Percentiles rank a stretch among this genome's conserved stretches.
phyloP scores from a whole-genome alignment of 2,888 invertebrate species.

The Drosophila mercatorum region DNA sequence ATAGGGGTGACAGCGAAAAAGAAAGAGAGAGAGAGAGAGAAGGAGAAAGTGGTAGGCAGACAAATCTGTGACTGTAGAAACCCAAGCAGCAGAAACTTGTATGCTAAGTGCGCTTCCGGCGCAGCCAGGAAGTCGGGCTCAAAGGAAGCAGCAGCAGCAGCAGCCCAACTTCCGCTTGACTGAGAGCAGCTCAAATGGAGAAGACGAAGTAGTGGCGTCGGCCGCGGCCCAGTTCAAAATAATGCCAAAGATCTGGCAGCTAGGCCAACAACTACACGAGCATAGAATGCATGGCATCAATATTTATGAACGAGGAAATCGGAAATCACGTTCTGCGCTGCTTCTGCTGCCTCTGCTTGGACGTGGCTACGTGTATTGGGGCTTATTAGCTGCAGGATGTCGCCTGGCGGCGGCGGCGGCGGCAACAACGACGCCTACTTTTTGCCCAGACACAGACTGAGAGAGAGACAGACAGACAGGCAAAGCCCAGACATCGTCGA shows the following conservation, averaged over 20 bases:
- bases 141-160: slow-evolving; percentile 59
- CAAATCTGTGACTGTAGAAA: slow-evolving; percentile 57
- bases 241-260: slow-evolving; percentile 24
- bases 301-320: slow-evolving; percentile 77
- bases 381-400: slow-evolving; percentile 75
- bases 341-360: slow-evolving; percentile 14
- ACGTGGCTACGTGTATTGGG: slow-evolving; percentile 50
- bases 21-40: slow-evolving; percentile 9
- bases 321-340: slow-evolving; percentile 71
- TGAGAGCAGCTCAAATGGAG: slow-evolving; percentile 41
- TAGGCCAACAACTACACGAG: slow-evolving; percentile 12
- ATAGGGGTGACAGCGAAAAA: slow-evolving; percentile 15
- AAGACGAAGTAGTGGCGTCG: background rate
- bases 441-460: slow-evolving; percentile 62
- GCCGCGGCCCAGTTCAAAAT: slow-evolving; percentile 18
- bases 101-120: slow-evolving; percentile 58
- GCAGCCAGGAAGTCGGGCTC: slow-evolving; percentile 58
- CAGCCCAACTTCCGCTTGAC: slow-evolving; percentile 60
- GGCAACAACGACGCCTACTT: slow-evolving; percentile 67
- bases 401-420: slow-evolving; percentile 30
- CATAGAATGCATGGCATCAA: slow-evolving; percentile 54
- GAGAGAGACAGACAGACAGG: background rate
- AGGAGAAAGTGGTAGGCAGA: slow-evolving; percentile 20
- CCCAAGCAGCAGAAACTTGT: slow-evolving; percentile 29
- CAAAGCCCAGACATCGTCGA: slow-evolving; percentile 23